Base-by-base conservation (phyloP, 2,797 vertebrate species). In the Sandelia bainsii region DNA sequence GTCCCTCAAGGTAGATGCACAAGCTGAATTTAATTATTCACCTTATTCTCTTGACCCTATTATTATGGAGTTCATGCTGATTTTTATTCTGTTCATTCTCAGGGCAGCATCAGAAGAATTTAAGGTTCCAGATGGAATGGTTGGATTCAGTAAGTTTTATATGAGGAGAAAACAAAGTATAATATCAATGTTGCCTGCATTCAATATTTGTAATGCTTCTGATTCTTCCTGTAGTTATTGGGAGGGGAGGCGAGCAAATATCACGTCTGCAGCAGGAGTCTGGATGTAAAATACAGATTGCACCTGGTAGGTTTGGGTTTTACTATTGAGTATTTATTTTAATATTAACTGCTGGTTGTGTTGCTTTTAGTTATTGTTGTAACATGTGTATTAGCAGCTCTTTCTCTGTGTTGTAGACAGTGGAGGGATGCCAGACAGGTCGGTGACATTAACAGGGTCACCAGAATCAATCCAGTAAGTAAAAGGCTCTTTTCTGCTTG, bases 71-170 rank as follows among this genome's bases (percentile, higher is more conserved):
- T 27, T 69, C 0, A 54, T 1, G 0, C 1, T 65, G 9, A 23
- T 9, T 69, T 57, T 69, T 17, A 1, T 44, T 60, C 79, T 70
- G 49, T 64, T 14, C 76, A 40, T 81, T 58, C 72, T 62, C 84
- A 99, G 98, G 87, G 96, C 98, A 77, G 82, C 95, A 64, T 98
- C 98, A 44, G 98, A 99, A 78, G 98, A 99, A 46, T 99, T 97
- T 89, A 99, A 99, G 89, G 98, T 99, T 91, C 98, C 98, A 20
- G 98, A 99, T 87, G 97, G 98, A 56, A 99, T 99, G 98, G 98
- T 99, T 92, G 98, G 98, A 93, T 99, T 99, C 91, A 99, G 98
- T 99, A 96, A 97, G 98, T 98, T 82, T 72, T 59, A 16, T 1
- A 1, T 1, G 29, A 32, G 6, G 29, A 32, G 25, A 25, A 4